These are phyloP conservation scores for Saturnia pavonia DNA, from an alignment of 2,888 invertebrate species.

Conservation along the genomic window DNA sequence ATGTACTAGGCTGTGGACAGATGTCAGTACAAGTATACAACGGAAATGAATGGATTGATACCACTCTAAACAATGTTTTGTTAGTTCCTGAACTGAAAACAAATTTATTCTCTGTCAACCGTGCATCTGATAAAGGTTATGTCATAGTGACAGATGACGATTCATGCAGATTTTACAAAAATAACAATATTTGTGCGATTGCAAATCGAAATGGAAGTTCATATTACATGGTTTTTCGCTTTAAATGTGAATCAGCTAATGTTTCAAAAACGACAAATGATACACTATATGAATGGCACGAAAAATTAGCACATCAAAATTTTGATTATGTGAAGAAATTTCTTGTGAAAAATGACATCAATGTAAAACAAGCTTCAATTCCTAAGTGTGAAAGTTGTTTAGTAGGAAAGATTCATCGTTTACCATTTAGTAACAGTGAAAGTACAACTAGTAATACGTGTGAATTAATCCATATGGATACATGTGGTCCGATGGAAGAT, in stretches of 20 bases:
- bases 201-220: background rate
- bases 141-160: constrained; percentile 29
- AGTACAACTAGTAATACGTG: background rate
- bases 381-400: background rate
- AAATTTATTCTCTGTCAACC: constrained; percentile 33
- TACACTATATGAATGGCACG: background rate
- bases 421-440: constrained; percentile 7
- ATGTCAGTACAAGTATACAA: constrained; percentile 28
- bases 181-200: constrained; percentile 10
- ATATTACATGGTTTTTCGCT: constrained; percentile 7
- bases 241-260: background rate
- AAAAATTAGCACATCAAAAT: constrained; percentile 1
- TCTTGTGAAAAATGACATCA: background rate
- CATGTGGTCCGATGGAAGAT: constrained; percentile 23
- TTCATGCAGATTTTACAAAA: constrained; percentile 28
- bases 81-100: constrained; percentile 32
- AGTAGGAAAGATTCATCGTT: constrained; percentile 5
- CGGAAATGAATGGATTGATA: constrained; percentile 33
- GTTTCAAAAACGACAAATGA: background rate
- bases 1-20: constrained; percentile 30
- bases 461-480: constrained; percentile 13
- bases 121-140: constrained; percentile 30
- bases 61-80: constrained; percentile 34
- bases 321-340: background rate
- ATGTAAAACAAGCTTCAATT: too few relatives aligned